Base-by-base conservation (phyloP, 2,113 vertebrate species). In the Albula goreensis region DNA sequence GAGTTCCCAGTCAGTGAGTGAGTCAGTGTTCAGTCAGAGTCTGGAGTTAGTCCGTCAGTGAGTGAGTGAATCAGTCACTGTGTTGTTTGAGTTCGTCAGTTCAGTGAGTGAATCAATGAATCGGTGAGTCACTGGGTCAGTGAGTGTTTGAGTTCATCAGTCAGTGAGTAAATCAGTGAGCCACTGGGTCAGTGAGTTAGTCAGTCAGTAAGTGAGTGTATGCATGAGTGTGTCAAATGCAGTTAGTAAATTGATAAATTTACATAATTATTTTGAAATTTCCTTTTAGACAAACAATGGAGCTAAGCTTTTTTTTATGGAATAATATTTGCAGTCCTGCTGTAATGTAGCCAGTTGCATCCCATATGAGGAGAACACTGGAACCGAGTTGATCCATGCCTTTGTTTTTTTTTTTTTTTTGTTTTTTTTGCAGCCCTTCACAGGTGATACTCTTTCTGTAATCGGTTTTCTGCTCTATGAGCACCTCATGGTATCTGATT, bases 391-490 rank as follows among this genome's bases (percentile, higher is more conserved):
- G 31, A 41, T 41, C 31, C 31, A 41, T 41, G 31, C 31, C 31
- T 41, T 41, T 41, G 31, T 41, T 41, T 50, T 85, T 31, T 80
- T 2, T 3, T n/a, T 12, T 48, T 50, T 41, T 66, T 25, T 5
- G 41, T 66, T 17, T 63, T 87, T 77, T 60, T 51, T 57, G 63
- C 17, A 31, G 57, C 57, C 52, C 60, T 22, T 84, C 13, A 48
- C 80, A 50, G 85, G 66, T 79, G 31, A 41, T 31, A 80, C 81
- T 85, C 83, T 79, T 89, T 79, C 56, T 85, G 87, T 90, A n/a
- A 80, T 89, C 88, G 41, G 31, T 31, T 41, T 13, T 63, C 9
- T 86, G 4, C 78, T 78, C 66, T 77, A 83, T 87, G 56, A 84
- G 48, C 66, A 77, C 51, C 48, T 56, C 53, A 57, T 86, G 81